A percentile compares a stretch with the other conserved stretches of the same genome.
These are phyloP conservation scores for Drosophila subpulchrella DNA, from an alignment of 1,140 invertebrate genomes.

Conservation along the genomic window DNA sequence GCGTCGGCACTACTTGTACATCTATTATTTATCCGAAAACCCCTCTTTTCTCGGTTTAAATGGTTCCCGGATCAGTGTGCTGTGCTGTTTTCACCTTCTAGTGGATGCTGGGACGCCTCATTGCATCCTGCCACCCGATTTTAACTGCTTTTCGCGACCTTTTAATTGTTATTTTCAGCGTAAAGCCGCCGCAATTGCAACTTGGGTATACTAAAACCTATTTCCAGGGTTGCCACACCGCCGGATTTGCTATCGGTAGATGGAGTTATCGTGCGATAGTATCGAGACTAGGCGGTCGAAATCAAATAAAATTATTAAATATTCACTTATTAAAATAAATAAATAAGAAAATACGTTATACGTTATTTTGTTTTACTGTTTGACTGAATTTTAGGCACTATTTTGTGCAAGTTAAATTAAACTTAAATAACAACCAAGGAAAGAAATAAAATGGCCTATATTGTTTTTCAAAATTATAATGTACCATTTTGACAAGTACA, in stretches of 20 bases:
- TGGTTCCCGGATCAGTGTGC: no score
- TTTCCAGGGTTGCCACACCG: not conserved
- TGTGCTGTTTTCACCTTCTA: not conserved
- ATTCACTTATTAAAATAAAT: not conserved
- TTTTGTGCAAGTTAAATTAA: no score
- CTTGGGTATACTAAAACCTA: constrained; percentile 8
- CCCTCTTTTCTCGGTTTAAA: not conserved
- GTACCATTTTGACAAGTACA: no score
- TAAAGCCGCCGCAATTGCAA: constrained; percentile 6
- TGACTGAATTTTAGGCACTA: no score
- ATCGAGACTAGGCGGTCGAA: not conserved
- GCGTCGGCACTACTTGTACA: constrained; percentile 36
- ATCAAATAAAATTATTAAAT: not conserved
- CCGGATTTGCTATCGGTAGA: not conserved
- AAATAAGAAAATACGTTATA: no score
- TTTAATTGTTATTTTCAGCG: constrained; percentile 13
- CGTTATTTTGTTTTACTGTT: not conserved
- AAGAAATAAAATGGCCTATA: no score
- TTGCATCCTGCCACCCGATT: not conserved
- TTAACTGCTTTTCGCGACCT: not conserved
- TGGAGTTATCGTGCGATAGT: not conserved
- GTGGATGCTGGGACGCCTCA: not conserved
- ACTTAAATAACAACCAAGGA: no score
- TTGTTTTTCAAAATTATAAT: no score
- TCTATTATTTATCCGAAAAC: constrained; percentile 39